A percentile compares a stretch with the other conserved stretches of the same genome.
These are phyloP conservation scores for Corydoras maculifer DNA, from an alignment of 2,113 vertebrate species.

Conservation along the genomic window DNA sequence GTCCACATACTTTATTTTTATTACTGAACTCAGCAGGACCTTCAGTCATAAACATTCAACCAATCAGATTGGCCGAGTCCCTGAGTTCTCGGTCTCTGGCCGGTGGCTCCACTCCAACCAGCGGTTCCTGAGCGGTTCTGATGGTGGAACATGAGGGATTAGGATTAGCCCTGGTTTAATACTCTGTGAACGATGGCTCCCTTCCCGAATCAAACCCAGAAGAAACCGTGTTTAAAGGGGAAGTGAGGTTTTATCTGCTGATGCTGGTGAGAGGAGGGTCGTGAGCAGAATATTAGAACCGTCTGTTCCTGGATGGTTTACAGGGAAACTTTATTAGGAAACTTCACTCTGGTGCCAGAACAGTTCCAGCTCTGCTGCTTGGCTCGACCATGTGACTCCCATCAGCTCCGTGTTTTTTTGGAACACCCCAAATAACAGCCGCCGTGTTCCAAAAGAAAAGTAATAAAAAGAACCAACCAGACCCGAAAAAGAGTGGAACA, in stretches of 20 bases:
- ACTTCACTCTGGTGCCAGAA: slow-evolving; percentile 33
- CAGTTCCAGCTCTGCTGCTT: slow-evolving; percentile 2
- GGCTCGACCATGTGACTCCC: slow-evolving; percentile 8
- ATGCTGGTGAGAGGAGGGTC: background rate
- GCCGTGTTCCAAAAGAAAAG: slow-evolving; percentile 3
- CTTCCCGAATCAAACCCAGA: no score
- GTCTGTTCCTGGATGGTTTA: slow-evolving; percentile 34
- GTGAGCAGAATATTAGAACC: slow-evolving; percentile 6
- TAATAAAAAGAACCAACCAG: background rate
- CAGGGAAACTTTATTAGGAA: slow-evolving; percentile 36
- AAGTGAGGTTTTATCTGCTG: slow-evolving; percentile 1
- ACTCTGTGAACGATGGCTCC: no score
- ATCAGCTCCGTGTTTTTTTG: slow-evolving; percentile 11
- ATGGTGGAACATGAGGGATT: no score
- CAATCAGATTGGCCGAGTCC: no score
- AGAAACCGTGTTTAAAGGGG: background rate
- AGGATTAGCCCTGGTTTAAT: no score
- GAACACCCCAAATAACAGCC: background rate
- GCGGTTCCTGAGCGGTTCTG: no score
- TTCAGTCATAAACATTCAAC: no score
- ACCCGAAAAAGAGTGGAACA: background rate
- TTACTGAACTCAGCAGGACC: no score
- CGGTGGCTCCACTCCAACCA: no score
- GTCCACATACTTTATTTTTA: no score
- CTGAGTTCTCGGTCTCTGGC: no score